These are phyloP conservation scores for Tetragonula clypearis DNA, from an alignment of 1,140 invertebrate species.

Conservation along the genomic window DNA sequence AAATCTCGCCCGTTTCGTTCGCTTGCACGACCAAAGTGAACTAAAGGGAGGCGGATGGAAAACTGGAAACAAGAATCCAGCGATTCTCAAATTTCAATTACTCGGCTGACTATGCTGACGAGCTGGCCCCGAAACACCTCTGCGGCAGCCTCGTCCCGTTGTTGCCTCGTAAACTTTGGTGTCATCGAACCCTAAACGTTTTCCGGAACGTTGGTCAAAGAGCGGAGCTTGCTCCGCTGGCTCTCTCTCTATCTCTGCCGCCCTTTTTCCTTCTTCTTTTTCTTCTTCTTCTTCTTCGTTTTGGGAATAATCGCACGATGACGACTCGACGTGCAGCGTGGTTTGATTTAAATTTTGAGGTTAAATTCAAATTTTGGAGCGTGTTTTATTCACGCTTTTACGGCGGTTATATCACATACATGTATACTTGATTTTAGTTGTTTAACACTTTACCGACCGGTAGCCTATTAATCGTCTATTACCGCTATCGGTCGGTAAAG, in stretches of 20 bases:
- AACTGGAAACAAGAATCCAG: conserved; percentile 14
- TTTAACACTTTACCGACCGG: too few species aligned
- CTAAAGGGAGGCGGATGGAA: neutral
- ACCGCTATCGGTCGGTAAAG: too few species aligned
- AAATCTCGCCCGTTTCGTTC: neutral
- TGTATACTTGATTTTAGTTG: too few species aligned
- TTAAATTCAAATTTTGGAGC: neutral
- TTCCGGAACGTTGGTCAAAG: conserved; percentile 44
- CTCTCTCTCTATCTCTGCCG: too few species aligned
- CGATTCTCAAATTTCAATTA: conserved; percentile 60
- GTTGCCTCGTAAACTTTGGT: conserved; percentile 22
- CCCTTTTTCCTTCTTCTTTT: neutral
- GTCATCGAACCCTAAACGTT: conserved; percentile 38
- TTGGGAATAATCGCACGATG: neutral
- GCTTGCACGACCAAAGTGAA: too few species aligned
- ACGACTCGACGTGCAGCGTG: too few species aligned
- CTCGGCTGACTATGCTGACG: neutral
- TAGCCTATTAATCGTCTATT: too few species aligned
- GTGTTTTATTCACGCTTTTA: neutral
- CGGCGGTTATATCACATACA: too few species aligned
- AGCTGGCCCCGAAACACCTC: neutral
- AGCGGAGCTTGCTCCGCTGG: neutral
- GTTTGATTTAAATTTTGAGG: neutral
- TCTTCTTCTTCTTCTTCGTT: neutral
- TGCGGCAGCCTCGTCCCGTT: too few species aligned